phyloP scores from a whole-genome alignment of 2,113 vertebrate genomes.

The Odontophorus gujanensis region DNA sequence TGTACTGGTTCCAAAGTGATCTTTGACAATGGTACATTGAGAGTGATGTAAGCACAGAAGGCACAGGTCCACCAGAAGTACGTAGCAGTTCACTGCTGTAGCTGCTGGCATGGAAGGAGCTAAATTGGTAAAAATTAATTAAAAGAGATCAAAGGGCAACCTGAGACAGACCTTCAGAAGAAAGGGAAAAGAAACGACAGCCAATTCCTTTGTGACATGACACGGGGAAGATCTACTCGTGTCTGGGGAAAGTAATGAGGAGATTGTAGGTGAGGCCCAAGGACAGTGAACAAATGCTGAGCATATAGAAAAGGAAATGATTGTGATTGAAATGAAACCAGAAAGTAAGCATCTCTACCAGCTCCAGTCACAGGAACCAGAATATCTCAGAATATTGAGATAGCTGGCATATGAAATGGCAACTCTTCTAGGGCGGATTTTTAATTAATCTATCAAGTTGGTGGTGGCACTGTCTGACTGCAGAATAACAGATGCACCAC shows the following conservation, averaged over 20 bases:
- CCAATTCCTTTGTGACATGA: not conserved
- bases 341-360: conserved; percentile 18
- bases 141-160: not conserved
- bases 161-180: not conserved
- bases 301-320: conserved; percentile 29
- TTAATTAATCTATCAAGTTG: conserved; percentile 68
- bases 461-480: conserved; percentile 68
- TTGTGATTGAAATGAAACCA: not conserved
- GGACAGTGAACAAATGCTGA: not conserved
- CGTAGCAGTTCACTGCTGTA: not conserved
- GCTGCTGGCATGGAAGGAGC: not conserved
- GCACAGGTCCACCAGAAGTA: not conserved
- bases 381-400: conserved; percentile 60
- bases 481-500: conserved; percentile 37
- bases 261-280: not conserved
- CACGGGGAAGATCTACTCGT: not conserved
- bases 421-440: conserved; percentile 47
- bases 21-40: not conserved
- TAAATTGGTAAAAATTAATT: not conserved
- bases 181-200: not conserved
- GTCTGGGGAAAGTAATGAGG: not conserved
- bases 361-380: conserved; percentile 31
- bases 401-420: conserved; percentile 33
- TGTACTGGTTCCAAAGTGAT: not conserved
- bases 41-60: not conserved